Conservation (phyloP, 2,113 vertebrate species). For the Damaliscus lunatus region DNA sequence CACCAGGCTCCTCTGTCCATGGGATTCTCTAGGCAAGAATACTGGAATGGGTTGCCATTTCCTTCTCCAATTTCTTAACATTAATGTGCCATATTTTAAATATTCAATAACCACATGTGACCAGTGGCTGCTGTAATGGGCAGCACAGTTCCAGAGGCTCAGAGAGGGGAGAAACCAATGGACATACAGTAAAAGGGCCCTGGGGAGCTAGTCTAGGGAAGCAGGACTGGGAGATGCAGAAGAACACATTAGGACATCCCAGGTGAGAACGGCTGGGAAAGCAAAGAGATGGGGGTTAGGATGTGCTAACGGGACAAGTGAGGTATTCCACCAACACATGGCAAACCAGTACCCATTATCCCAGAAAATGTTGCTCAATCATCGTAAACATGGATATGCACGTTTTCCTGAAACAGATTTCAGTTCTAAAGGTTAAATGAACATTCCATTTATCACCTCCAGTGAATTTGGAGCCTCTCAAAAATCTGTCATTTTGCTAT, state of each 20-base stretch:
- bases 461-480: background rate
- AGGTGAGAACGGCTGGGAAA: fast-evolving
- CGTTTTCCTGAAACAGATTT: background rate
- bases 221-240: background rate
- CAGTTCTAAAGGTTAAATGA: background rate
- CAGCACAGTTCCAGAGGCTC: background rate
- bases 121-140: background rate
- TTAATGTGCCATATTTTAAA: background rate
- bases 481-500: background rate
- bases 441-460: background rate
- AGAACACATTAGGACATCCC: background rate
- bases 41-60: background rate
- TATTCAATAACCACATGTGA: background rate
- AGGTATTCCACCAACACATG: background rate
- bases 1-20: background rate
- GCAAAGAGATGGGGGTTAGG: no score
- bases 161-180: background rate
- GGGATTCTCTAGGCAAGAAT: background rate
- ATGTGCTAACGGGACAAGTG: background rate
- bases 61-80: background rate
- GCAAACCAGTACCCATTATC: background rate
- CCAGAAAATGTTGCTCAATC: background rate
- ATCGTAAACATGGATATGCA: background rate
- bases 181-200: background rate
- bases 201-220: background rate